These are phyloP conservation scores for Sipunculus nudus DNA, from an alignment of 2,888 invertebrate species.

Conservation along the genomic window DNA sequence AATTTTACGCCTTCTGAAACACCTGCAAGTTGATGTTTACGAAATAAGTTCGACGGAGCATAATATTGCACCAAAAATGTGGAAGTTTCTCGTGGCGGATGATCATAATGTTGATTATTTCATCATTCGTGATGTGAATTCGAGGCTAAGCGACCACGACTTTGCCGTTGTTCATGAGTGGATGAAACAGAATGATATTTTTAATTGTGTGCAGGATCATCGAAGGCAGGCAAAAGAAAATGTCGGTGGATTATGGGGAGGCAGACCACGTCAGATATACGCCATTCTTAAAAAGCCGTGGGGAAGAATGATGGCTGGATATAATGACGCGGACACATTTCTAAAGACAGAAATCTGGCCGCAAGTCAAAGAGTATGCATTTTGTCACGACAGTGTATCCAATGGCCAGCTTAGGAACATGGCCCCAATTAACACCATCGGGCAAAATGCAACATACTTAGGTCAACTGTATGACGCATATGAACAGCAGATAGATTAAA, in stretches of 20 bases:
- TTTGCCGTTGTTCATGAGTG: constrained; percentile 32
- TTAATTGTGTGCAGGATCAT: constrained; percentile 42
- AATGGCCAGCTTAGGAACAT: too few species aligned
- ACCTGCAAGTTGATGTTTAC: too few species aligned
- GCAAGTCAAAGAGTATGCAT: constrained; percentile 13
- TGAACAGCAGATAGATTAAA: too few species aligned
- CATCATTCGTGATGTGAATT: constrained; percentile 30
- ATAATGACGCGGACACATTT: constrained; percentile 18
- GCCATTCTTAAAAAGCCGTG: constrained; percentile 8
- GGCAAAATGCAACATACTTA: too few species aligned
- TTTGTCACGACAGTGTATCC: constrained; percentile 43
- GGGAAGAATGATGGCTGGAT: constrained; percentile 23
- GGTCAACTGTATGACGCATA: too few species aligned
- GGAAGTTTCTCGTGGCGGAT: constrained; percentile 36
- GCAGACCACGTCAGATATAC: constrained; percentile 19
- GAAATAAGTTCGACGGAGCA: too few species aligned
- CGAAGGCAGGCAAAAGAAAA: constrained; percentile 25
- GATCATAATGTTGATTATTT: constrained; percentile 35
- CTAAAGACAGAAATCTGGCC: constrained; percentile 33
- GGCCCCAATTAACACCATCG: too few species aligned
- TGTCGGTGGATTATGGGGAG: constrained; percentile 31
- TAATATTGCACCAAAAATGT: constrained; percentile 27
- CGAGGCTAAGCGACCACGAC: constrained; percentile 40
- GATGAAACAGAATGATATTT: constrained; percentile 15
- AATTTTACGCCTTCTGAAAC: too few species aligned